A percentile compares a stretch with the other conserved stretches of the same genome.
Conservation (phyloP, 2,888 invertebrate species). For the Scaeva pyrastri region DNA sequence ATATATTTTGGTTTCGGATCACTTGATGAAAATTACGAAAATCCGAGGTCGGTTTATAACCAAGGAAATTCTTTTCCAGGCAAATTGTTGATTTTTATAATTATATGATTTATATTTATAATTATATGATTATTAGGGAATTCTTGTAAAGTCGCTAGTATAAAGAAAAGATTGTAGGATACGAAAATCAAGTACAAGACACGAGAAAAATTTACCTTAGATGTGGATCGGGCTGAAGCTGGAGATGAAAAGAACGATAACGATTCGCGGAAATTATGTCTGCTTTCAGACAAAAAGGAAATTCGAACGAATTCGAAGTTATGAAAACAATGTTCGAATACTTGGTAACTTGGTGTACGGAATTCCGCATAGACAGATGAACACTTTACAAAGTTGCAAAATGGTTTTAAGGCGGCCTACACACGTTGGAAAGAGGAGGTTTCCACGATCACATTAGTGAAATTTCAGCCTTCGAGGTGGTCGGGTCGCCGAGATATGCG, state of each 20-base stretch:
- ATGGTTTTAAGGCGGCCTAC: background rate
- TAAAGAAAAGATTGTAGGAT: background rate
- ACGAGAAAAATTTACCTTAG: background rate
- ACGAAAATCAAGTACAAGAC: background rate
- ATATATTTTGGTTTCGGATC: no score
- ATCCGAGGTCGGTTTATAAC: background rate
- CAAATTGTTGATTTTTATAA: no score
- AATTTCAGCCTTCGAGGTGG: no score
- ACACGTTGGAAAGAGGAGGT: no score
- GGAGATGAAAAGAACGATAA: conserved; percentile 1
- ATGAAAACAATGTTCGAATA: conserved; percentile 4
- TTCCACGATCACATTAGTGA: no score
- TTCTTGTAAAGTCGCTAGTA: background rate
- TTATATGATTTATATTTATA: background rate
- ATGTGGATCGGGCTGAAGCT: conserved; percentile 1
- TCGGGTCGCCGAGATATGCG: no score
- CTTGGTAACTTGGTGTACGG: conserved; percentile 4
- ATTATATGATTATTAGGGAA: background rate
- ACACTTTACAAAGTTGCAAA: background rate
- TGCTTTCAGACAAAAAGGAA: no score
- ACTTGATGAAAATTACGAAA: background rate
- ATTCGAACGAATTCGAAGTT: background rate
- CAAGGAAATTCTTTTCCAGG: no score
- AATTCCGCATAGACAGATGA: background rate
- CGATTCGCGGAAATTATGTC: no score